Conservation (phyloP, 2,113 vertebrate genomes). For the Lasiurus cinereus region DNA sequence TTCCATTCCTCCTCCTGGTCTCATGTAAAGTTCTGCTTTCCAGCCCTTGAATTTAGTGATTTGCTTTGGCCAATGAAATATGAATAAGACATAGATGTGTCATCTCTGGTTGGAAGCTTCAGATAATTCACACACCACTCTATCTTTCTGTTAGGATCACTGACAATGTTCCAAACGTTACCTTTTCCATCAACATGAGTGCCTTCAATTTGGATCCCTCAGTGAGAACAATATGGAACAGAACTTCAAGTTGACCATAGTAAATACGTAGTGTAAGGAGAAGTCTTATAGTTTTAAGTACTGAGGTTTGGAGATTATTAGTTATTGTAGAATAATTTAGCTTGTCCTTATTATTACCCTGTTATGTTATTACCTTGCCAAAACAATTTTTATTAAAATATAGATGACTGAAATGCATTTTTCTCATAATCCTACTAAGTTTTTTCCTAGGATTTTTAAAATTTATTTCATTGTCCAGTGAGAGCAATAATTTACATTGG, state of each 20-base stretch:
- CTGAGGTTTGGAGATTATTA: background rate
- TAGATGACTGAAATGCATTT: background rate
- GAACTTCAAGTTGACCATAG: background rate
- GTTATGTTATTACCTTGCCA: background rate
- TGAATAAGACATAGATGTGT: background rate
- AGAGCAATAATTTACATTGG: background rate
- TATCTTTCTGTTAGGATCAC: background rate
- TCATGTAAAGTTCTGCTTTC: background rate
- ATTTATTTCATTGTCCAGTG: background rate
- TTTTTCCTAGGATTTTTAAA: background rate
- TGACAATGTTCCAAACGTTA: background rate
- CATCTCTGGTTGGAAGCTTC: background rate
- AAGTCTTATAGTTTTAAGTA: background rate
- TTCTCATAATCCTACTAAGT: background rate
- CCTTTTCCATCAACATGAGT: background rate
- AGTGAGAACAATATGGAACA: background rate
- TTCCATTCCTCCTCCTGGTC: background rate
- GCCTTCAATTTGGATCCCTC: background rate
- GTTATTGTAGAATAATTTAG: background rate
- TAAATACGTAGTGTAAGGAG: background rate
- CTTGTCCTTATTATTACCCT: background rate
- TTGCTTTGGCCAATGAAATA: slow-evolving; percentile 12
- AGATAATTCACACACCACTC: background rate
- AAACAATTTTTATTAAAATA: background rate
- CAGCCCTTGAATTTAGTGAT: background rate